Conservation (phyloP, 2,888 invertebrate genomes). For the Ophonus ardosiacus region DNA sequence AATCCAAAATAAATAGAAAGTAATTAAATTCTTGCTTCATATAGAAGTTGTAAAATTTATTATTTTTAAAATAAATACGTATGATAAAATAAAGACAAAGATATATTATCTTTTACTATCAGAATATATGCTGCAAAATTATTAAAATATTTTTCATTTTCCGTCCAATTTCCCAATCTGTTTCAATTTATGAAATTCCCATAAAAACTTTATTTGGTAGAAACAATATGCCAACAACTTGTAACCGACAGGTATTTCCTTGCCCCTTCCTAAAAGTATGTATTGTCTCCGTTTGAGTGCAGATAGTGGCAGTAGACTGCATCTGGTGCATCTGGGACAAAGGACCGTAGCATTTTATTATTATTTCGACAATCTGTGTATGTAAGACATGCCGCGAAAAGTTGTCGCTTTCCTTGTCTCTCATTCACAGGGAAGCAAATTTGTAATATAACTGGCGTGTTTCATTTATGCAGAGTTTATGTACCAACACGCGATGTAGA, state of each 20-base stretch:
- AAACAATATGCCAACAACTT: constrained; percentile 3
- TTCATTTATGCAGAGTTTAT: constrained; percentile 60
- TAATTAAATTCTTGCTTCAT: too few relatives aligned
- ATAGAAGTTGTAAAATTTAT: too few relatives aligned
- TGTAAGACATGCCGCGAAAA: constrained; percentile 53
- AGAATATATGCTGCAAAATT: neutral
- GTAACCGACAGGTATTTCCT: neutral
- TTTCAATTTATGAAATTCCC: neutral
- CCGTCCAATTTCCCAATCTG: neutral
- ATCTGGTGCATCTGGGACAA: constrained; percentile 61
- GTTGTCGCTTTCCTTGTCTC: constrained; percentile 1
- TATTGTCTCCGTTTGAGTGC: constrained; percentile 47
- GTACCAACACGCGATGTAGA: constrained; percentile 39
- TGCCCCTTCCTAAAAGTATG: neutral
- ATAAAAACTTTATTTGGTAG: constrained; percentile 17
- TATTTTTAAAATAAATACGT: too few relatives aligned
- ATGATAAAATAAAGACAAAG: neutral
- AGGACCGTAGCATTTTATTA: constrained; percentile 61
- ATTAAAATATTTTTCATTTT: neutral
- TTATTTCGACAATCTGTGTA: constrained; percentile 63
- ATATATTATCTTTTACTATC: neutral
- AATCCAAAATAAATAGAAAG: too few relatives aligned
- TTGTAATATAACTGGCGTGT: constrained; percentile 35
- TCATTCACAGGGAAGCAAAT: neutral
- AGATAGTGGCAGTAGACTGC: constrained; percentile 61